These are phyloP conservation scores for Potamilus streckersoni DNA, from an alignment of 1,140 invertebrate genomes.

Conservation along the genomic window DNA sequence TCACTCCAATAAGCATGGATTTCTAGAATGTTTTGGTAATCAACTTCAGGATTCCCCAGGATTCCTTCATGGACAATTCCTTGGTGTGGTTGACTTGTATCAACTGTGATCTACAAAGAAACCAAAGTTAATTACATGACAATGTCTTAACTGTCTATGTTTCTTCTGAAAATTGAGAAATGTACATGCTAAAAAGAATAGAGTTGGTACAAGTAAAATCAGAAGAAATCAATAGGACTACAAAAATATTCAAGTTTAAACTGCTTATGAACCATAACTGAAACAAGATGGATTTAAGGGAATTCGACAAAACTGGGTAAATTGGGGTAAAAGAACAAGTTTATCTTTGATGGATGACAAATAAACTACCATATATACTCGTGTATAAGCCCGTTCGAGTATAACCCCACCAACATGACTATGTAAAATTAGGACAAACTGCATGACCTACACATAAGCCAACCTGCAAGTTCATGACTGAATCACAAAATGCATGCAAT, in stretches of 20 bases:
- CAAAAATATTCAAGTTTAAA: neutral
- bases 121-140: neutral
- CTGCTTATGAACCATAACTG: neutral
- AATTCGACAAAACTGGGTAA: neutral
- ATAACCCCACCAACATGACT: no score
- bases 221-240: neutral
- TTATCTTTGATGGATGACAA: no score
- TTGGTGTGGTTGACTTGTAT: conserved; percentile 34
- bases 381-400: no score
- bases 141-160: neutral
- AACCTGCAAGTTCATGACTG: no score
- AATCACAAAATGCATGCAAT: no score
- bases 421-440: no score
- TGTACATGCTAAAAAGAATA: no score
- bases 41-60: conserved; percentile 29
- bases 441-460: no score
- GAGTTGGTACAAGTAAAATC: neutral
- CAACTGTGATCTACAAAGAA: conserved; percentile 38
- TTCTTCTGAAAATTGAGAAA: no score
- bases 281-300: neutral
- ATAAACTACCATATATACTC: no score
- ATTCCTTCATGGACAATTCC: conserved; percentile 42
- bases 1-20: conserved; percentile 40
- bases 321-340: neutral
- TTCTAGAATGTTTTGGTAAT: conserved; percentile 30